Evolutionary conservation across 2,797 vertebrate species (phyloP).

Genomic region (Schizothorax lantsangensis): DNA sequence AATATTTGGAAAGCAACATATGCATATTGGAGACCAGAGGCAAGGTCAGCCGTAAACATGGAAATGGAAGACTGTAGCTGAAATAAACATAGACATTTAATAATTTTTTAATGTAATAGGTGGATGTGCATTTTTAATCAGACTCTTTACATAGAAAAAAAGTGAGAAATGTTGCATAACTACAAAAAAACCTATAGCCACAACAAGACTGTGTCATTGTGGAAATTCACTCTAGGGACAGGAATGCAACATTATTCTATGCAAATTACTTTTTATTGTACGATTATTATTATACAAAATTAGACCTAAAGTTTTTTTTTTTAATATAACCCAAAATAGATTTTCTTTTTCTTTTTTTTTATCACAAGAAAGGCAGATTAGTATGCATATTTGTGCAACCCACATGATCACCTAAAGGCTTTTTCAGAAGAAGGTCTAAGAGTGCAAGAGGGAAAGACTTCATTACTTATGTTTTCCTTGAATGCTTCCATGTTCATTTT

Average conservation of each 20-base stretch:
- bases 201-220: neutral
- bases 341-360: neutral
- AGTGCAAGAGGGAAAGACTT: neutral
- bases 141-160: neutral
- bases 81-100: neutral
- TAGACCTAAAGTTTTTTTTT: neutral
- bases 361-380: neutral
- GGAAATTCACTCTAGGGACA: neutral
- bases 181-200: neutral
- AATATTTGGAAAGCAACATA: constrained; percentile 2
- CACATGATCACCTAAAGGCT: neutral
- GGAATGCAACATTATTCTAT: neutral
- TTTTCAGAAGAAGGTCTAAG: constrained; percentile 3
- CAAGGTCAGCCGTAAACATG: constrained; percentile 5
- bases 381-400: neutral
- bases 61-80: constrained; percentile 10
- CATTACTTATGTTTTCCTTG: neutral
- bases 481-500: neutral
- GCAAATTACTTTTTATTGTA: neutral
- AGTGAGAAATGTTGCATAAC: neutral
- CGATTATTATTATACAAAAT: neutral
- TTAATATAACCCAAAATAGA: neutral
- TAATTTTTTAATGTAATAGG: neutral
- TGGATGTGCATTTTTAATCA: neutral
- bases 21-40: neutral